phyloP scores from a whole-genome alignment of 92 coral and sea anemone genomes.

The Virgularia gustaviana region DNA sequence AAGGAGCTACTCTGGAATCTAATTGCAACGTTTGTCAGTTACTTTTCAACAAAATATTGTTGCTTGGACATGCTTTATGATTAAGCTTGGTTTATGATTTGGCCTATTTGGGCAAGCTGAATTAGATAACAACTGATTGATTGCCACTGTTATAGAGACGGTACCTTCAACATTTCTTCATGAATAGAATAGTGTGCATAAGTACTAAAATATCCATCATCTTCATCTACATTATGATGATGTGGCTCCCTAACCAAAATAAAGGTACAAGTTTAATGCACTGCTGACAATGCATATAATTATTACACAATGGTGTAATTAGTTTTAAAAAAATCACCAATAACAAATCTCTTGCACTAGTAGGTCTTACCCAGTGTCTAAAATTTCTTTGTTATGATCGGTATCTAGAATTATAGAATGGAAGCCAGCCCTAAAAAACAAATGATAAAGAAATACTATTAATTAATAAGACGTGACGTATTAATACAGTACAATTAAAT shows the following conservation, averaged over 20 bases:
- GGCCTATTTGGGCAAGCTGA: no score
- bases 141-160: no score
- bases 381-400: conserved; percentile 36
- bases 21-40: neutral
- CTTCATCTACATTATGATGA: conserved; percentile 54
- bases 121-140: no score
- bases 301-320: neutral
- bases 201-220: conserved; percentile 76
- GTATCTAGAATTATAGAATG: conserved; percentile 50
- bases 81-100: no score
- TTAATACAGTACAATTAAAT: no score
- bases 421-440: conserved; percentile 52
- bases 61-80: no score
- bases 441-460: neutral
- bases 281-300: neutral
- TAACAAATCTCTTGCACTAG: neutral
- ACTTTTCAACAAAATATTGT: no score
- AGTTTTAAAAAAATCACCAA: neutral
- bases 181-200: conserved; percentile 92
- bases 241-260: no score
- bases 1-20: neutral
- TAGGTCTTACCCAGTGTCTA: conserved; percentile 12
- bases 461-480: neutral
- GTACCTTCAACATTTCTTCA: conserved; percentile 98
- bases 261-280: no score